phyloP scores from a whole-genome alignment of 1,140 invertebrate genomes.

The Brachystomella parvula region DNA sequence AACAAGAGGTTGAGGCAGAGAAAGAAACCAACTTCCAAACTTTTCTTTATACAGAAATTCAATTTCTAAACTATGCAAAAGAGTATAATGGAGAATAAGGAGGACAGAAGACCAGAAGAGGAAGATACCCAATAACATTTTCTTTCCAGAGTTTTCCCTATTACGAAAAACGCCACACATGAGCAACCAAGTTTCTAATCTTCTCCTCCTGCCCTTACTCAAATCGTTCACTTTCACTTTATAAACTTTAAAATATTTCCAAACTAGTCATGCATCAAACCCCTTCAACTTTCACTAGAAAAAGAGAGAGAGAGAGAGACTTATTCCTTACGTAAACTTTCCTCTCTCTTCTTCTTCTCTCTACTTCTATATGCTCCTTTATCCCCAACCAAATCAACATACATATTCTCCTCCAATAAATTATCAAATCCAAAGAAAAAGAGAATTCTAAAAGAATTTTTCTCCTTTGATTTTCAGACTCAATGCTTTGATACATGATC shows the following conservation, averaged over 20 bases:
- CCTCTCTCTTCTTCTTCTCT: background rate
- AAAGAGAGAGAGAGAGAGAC: too few species aligned
- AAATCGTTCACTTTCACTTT: constrained; percentile 8
- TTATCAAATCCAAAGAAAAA: background rate
- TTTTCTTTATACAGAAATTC: constrained; percentile 26
- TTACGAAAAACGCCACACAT: background rate
- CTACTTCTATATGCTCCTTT: background rate
- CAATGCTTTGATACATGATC: constrained; percentile 77
- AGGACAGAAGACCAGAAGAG: too few species aligned
- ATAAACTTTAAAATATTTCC: constrained; percentile 6
- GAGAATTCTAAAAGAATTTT: background rate
- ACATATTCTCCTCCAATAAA: too few species aligned
- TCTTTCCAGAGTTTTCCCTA: background rate
- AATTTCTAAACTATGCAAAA: constrained; percentile 32
- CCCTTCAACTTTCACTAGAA: background rate
- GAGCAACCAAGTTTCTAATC: constrained; percentile 6
- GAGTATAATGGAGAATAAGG: too few species aligned
- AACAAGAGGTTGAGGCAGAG: background rate
- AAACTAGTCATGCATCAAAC: constrained; percentile 9
- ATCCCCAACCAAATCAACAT: background rate
- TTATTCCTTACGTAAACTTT: background rate
- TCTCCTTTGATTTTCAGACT: constrained; percentile 50
- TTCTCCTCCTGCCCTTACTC: background rate
- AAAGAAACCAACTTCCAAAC: constrained; percentile 20
- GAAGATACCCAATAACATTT: constrained; percentile 11